A percentile compares a stretch with the other conserved stretches of the same genome.
Conservation (phyloP, 2,113 vertebrate species). For the Urocynchramus pylzowi region DNA sequence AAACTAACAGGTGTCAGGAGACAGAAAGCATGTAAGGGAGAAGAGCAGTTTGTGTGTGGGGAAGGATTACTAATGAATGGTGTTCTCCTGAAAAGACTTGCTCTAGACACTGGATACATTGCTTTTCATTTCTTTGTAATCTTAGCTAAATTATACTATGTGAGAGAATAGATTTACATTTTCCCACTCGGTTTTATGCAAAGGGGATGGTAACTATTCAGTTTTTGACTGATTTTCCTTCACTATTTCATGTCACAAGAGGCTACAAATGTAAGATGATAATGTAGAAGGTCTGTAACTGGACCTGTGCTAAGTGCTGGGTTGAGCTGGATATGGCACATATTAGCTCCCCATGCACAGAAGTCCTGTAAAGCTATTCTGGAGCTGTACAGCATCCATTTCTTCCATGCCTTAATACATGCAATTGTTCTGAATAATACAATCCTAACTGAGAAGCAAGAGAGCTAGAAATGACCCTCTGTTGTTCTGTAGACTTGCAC, state of each 20-base stretch:
- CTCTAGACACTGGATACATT: conserved; percentile 22
- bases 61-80: conserved; percentile 19
- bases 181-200: conserved; percentile 42
- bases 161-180: conserved; percentile 58
- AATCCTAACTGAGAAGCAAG: background rate
- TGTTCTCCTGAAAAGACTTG: background rate
- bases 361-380: background rate
- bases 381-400: background rate
- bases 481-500: background rate
- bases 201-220: background rate
- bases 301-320: background rate
- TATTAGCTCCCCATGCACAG: background rate
- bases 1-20: conserved; percentile 31
- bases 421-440: background rate
- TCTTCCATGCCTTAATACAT: background rate
- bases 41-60: background rate
- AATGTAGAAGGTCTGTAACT: background rate
- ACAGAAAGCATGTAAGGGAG: background rate
- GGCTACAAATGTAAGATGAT: conserved; percentile 35
- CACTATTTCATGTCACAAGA: conserved; percentile 32
- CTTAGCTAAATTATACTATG: conserved; percentile 1
- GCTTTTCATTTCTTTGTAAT: conserved; percentile 46
- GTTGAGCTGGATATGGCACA: background rate
- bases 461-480: background rate
- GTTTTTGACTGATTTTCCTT: conserved; percentile 38